phyloP scores from a whole-genome alignment of 2,888 invertebrate species.

The Cheilosia soror region DNA sequence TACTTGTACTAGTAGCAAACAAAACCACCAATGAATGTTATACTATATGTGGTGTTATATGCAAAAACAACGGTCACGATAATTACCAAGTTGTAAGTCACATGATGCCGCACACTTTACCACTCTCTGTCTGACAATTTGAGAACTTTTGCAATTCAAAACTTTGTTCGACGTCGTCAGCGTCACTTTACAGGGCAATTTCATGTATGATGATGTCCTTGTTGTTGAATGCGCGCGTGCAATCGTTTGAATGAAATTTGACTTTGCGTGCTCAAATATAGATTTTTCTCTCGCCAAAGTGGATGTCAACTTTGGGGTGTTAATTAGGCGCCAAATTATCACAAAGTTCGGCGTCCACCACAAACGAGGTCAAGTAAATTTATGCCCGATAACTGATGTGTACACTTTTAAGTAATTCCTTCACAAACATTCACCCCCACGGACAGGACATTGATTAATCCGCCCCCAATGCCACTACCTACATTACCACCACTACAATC shows the following conservation, averaged over 20 bases:
- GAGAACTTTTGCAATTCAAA: constrained; percentile 49
- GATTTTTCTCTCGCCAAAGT: constrained; percentile 28
- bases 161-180: constrained; percentile 10
- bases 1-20: neutral
- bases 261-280: constrained; percentile 21
- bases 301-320: neutral
- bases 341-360: constrained; percentile 5
- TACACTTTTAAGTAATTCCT: neutral
- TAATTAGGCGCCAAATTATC: constrained; percentile 27
- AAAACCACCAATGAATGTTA: constrained; percentile 32
- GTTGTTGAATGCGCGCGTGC: constrained; percentile 16
- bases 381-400: neutral
- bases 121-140: constrained; percentile 34
- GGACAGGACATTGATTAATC: neutral
- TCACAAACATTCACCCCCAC: neutral
- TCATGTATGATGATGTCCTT: constrained; percentile 4
- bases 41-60: neutral
- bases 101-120: constrained; percentile 24
- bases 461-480: neutral
- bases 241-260: constrained; percentile 46
- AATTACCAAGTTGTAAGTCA: constrained; percentile 54
- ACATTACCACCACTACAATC: neutral
- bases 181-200: constrained; percentile 1
- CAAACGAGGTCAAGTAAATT: constrained; percentile 27
- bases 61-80: constrained; percentile 46